Conservation (phyloP, 2,888 invertebrate genomes). For the Steinernema scapterisci region DNA sequence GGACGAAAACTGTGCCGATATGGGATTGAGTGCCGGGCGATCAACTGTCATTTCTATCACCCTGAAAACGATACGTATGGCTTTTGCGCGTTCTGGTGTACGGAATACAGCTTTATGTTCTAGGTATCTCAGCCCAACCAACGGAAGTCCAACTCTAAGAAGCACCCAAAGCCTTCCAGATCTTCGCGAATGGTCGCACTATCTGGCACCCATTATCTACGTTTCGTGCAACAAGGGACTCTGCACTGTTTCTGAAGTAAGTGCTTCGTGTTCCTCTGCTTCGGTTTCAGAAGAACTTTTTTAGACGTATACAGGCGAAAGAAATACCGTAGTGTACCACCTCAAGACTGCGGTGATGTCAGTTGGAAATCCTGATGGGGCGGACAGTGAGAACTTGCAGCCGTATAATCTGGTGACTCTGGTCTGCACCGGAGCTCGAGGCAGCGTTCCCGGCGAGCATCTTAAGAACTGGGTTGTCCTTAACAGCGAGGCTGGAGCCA, state of each 20-base stretch:
- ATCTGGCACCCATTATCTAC: conserved; percentile 11
- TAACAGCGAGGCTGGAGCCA: neutral
- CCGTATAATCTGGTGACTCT: neutral
- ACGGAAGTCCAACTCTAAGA: neutral
- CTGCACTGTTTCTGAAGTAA: neutral
- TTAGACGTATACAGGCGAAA: conserved; percentile 9
- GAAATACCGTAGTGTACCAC: neutral
- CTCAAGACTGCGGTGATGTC: conserved; percentile 1
- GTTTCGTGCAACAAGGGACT: neutral
- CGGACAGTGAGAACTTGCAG: neutral
- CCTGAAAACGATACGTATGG: neutral
- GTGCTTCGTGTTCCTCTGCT: neutral
- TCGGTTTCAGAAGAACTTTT: neutral
- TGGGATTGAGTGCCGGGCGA: neutral
- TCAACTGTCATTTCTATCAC: neutral
- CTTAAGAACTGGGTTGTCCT: conserved; percentile 14
- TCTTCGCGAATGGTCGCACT: conserved; percentile 6
- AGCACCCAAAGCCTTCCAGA: neutral
- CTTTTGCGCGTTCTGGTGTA: no score
- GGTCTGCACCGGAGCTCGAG: neutral
- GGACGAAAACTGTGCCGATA: neutral
- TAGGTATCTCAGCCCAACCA: neutral
- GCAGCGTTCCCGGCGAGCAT: neutral
- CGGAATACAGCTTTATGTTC: no score
- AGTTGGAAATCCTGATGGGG: neutral